Conservation (phyloP, 2,113 vertebrate species). For the Pelobates fuscus region DNA sequence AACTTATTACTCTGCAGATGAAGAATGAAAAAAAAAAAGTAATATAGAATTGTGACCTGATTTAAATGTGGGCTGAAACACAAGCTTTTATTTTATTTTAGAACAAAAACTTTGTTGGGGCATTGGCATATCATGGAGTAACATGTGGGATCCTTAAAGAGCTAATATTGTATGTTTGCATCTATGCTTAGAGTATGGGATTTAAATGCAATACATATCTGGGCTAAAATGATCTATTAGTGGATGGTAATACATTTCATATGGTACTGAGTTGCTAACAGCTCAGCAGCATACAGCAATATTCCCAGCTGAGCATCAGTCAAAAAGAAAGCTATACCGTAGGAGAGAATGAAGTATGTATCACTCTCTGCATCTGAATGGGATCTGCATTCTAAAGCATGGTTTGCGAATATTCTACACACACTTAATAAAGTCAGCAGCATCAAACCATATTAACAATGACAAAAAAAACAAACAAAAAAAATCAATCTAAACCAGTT, state of each 20-base stretch:
- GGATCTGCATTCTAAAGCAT: slow-evolving; percentile 3
- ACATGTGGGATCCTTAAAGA: background rate
- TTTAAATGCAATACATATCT: too few relatives aligned
- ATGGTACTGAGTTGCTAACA: too few relatives aligned
- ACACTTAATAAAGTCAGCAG: background rate
- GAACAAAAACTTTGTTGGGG: background rate
- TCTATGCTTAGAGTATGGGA: too few relatives aligned
- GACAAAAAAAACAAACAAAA: background rate
- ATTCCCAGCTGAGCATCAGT: background rate
- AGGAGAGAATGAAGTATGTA: background rate
- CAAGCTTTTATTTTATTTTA: too few relatives aligned
- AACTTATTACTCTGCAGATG: too few relatives aligned
- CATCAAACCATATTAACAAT: background rate
- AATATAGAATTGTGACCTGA: too few relatives aligned
- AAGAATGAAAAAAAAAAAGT: too few relatives aligned
- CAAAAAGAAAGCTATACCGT: background rate
- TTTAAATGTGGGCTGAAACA: too few relatives aligned
- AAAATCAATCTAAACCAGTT: background rate
- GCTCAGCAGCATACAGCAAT: background rate
- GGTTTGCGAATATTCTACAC: background rate
- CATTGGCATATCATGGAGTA: background rate
- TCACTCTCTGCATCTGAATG: background rate
- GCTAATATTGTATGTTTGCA: too few relatives aligned
- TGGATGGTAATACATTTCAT: too few relatives aligned
- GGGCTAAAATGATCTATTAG: too few relatives aligned